Evolutionary conservation across 1,140 invertebrate species (phyloP).

Genomic region (Copidosoma floridanum): DNA sequence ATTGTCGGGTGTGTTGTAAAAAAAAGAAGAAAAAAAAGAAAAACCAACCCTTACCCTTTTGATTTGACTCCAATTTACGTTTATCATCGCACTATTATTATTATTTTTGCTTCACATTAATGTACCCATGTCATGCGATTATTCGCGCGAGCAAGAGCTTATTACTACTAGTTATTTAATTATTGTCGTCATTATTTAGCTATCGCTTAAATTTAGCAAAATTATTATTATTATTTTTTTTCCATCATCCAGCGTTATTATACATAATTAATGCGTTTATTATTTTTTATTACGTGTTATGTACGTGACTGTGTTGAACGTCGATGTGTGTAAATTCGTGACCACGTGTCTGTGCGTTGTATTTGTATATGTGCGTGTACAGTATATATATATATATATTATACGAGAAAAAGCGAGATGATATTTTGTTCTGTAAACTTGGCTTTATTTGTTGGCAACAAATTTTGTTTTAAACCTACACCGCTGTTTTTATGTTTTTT

Average conservation of each 20-base stretch:
- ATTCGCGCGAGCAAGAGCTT: constrained; percentile 33
- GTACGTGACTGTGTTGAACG: constrained; percentile 48
- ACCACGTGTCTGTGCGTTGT: constrained; percentile 21
- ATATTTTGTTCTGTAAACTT: constrained; percentile 53
- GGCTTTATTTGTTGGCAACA: constrained; percentile 53
- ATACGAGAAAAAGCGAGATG: constrained; percentile 43
- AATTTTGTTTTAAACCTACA: constrained; percentile 52
- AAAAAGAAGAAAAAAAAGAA: too few species aligned
- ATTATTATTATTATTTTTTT: constrained; percentile 31
- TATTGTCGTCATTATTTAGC: constrained; percentile 18
- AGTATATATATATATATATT: constrained; percentile 8
- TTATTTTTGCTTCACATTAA: neutral
- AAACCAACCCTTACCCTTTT: too few species aligned
- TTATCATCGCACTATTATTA: too few species aligned
- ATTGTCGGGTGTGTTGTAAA: too few species aligned
- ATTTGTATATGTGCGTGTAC: neutral
- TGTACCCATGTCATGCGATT: constrained; percentile 4
- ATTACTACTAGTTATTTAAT: constrained; percentile 35
- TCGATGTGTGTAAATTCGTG: constrained; percentile 38
- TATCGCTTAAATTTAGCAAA: constrained; percentile 34
- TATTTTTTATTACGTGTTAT: constrained; percentile 47
- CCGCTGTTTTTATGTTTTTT: constrained; percentile 36
- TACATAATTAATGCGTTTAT: constrained; percentile 37
- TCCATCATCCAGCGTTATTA: constrained; percentile 34
- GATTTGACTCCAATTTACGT: too few species aligned